These are phyloP conservation scores for Euspilapteryx auroguttella DNA, from an alignment of 2,888 invertebrate species.

Conservation along the genomic window DNA sequence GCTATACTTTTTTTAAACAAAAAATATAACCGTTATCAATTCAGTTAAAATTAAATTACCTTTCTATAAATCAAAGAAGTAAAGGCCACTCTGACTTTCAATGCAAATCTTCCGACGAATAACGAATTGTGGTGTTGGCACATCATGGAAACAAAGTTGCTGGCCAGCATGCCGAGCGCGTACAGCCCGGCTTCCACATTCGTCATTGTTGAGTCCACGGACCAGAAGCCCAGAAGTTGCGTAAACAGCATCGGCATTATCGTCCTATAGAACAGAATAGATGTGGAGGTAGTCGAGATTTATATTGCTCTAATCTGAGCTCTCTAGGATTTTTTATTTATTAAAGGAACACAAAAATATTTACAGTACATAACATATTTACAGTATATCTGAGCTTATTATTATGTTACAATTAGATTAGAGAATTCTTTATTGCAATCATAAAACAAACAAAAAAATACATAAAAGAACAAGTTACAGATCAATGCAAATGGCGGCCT, in stretches of 20 bases:
- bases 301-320: too few species aligned
- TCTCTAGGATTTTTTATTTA: too few species aligned
- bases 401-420: too few species aligned
- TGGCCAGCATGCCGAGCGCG: conserved; percentile 44
- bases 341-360: too few species aligned
- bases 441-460: too few species aligned
- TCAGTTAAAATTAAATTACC: conserved; percentile 32
- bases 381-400: too few species aligned
- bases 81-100: conserved; percentile 70
- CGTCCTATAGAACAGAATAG: conserved; percentile 21
- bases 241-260: conserved; percentile 57
- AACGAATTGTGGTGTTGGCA: conserved; percentile 74
- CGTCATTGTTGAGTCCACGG: conserved; percentile 25
- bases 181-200: conserved; percentile 60
- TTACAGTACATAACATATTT: too few species aligned
- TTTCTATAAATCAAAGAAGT: conserved; percentile 77
- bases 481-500: too few species aligned
- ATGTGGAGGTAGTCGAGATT: too few species aligned
- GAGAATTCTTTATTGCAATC: too few species aligned
- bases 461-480: too few species aligned
- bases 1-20: too few species aligned
- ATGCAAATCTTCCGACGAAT: conserved; percentile 64
- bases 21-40: background rate
- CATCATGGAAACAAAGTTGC: conserved; percentile 51
- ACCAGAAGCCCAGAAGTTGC: conserved; percentile 51